Conservation (phyloP, 2,888 invertebrate genomes). For the Gari tellinella region DNA sequence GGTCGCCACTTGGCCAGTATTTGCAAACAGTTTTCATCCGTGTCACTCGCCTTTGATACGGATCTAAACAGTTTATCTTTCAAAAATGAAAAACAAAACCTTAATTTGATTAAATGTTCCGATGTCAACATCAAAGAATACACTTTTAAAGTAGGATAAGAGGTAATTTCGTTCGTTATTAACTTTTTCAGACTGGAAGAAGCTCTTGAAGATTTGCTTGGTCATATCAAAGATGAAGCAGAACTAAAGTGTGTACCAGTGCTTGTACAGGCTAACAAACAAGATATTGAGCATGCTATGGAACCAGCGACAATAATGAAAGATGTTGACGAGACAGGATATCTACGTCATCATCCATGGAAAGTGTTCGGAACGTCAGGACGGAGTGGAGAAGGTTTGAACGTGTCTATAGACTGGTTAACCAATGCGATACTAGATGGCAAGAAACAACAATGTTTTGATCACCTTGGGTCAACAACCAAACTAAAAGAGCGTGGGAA, state of each 20-base stretch:
- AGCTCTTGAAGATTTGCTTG: constrained; percentile 57
- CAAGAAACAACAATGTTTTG: too few relatives aligned
- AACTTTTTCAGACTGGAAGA: constrained; percentile 46
- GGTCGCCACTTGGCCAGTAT: too few relatives aligned
- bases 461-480: too few relatives aligned
- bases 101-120: too few relatives aligned
- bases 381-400: constrained; percentile 42
- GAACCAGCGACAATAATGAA: constrained; percentile 44
- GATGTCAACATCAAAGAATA: too few relatives aligned
- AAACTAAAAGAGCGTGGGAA: too few relatives aligned
- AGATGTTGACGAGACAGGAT: constrained; percentile 18
- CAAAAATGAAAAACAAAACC: too few relatives aligned
- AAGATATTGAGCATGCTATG: constrained; percentile 60
- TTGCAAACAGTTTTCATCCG: too few relatives aligned
- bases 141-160: too few relatives aligned
- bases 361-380: constrained; percentile 46
- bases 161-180: too few relatives aligned
- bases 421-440: not conserved
- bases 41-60: too few relatives aligned
- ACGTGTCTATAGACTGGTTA: constrained; percentile 60
- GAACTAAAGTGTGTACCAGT: constrained; percentile 49
- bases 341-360: constrained; percentile 12
- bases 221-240: constrained; percentile 26
- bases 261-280: constrained; percentile 69
- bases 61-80: too few relatives aligned